Base-by-base conservation (phyloP, 2,888 invertebrate genomes). In the Lagria hirta region DNA sequence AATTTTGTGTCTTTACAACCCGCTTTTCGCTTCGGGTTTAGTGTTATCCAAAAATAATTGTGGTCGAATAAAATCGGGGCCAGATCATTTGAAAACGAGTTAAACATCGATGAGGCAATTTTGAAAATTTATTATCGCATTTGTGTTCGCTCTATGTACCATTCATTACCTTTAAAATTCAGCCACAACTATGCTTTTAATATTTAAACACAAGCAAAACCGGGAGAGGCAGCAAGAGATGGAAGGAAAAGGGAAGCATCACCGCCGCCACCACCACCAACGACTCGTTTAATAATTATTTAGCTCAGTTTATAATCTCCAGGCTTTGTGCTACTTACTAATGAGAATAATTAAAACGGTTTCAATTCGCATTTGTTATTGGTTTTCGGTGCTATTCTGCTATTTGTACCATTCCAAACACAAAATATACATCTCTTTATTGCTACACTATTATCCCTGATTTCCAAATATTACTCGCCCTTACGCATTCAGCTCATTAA, bases 341-440 rank as follows among this genome's bases (percentile, higher is more conserved):
- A 53, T 53, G 43, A 40, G 47, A 43, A 49, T 56, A 55, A 58
- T 58, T 56, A 56, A 58, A 56, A 54, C 48, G 48, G 48, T 48
- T 56, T 52, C 51, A 45, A 55, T 51, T 54, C 43, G 48, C 44
- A 37, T 47, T 50, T 40, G 53, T 54, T 54, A 52, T 53, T 47
- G 49, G n/a, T n/a, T n/a, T n/a, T n/a, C n/a, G n/a, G n/a, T n/a
- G n/a, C n/a, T n/a, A n/a, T n/a, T n/a, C n/a, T n/a, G n/a, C n/a
- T n/a, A n/a, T n/a, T n/a, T n/a, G n/a, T n/a, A n/a, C n/a, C n/a
- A n/a, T n/a, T n/a, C n/a, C n/a, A n/a, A n/a, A n/a, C n/a, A n/a
- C n/a, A n/a, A n/a, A n/a, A n/a, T n/a, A n/a, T n/a, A n/a, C n/a
- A n/a, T n/a, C n/a, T n/a, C n/a, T n/a, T n/a, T n/a, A n/a, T n/a